Percentiles rank a stretch among this genome's conserved stretches.
Conservation (phyloP, 2,888 invertebrate species). For the Papilio demoleus region DNA sequence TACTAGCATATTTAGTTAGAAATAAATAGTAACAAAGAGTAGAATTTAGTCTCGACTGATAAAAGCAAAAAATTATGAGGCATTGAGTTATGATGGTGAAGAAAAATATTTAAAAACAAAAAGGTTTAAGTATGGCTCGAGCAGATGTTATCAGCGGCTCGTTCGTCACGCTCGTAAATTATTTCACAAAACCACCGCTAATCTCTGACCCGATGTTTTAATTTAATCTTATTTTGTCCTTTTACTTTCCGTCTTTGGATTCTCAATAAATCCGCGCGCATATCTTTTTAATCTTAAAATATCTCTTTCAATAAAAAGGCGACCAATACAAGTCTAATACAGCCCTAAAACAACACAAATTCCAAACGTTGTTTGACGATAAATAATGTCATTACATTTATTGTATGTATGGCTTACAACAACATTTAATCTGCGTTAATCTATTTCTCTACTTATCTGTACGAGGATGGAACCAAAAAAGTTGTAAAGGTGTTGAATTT, state of each 20-base stretch:
- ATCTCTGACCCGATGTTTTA: slow-evolving; percentile 79
- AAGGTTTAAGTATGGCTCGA: slow-evolving; percentile 77
- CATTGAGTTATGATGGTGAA: slow-evolving; percentile 80
- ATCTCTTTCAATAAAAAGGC: slow-evolving; percentile 57
- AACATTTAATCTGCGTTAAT: slow-evolving; percentile 67
- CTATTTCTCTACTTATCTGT: slow-evolving; percentile 76
- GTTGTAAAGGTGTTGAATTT: slow-evolving; percentile 78
- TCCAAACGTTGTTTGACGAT: slow-evolving; percentile 62
- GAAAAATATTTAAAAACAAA: slow-evolving; percentile 78
- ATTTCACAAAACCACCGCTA: slow-evolving; percentile 81
- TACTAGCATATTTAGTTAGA: slow-evolving; percentile 18
- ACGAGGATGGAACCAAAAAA: slow-evolving; percentile 66
- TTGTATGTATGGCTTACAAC: slow-evolving; percentile 74
- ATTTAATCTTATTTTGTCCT: slow-evolving; percentile 74
- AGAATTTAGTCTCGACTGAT: slow-evolving; percentile 65
- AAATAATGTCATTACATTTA: slow-evolving; percentile 63
- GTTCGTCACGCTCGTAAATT: slow-evolving; percentile 83
- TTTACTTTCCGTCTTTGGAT: slow-evolving; percentile 62
- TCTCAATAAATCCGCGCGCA: slow-evolving; percentile 67
- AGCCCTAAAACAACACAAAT: slow-evolving; percentile 64
- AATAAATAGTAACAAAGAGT: slow-evolving; percentile 59
- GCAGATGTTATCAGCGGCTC: slow-evolving; percentile 81
- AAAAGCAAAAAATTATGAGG: slow-evolving; percentile 77
- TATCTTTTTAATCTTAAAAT: slow-evolving; percentile 67
- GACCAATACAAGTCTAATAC: slow-evolving; percentile 56